Evolutionary conservation across 2,888 invertebrate species (phyloP).

Genomic region (Drosophila merina): DNA sequence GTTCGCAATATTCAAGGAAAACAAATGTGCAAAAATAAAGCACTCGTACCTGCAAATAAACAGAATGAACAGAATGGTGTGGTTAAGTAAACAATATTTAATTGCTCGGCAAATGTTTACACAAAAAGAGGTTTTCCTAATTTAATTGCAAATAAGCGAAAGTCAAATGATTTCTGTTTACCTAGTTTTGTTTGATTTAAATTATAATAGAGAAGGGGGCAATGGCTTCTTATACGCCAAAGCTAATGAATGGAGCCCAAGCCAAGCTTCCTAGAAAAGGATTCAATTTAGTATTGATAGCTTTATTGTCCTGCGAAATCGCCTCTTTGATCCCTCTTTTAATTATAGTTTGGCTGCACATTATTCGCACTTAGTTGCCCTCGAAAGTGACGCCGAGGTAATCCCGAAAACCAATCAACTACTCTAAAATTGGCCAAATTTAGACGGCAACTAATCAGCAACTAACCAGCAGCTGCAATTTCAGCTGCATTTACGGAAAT

Average conservation of each 20-base stretch:
- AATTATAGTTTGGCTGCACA: conserved; percentile 4
- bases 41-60: conserved; percentile 66
- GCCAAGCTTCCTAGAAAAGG: no score
- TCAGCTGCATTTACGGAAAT: conserved; percentile 28
- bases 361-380: background rate
- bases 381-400: conserved; percentile 22
- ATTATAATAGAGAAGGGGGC: conserved; percentile 1
- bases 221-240: background rate
- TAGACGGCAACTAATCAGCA: conserved; percentile 59
- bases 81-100: conserved; percentile 56
- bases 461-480: conserved; percentile 4
- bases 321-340: background rate
- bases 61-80: conserved; percentile 11
- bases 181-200: conserved; percentile 12
- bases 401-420: conserved; percentile 58
- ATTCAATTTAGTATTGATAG: no score
- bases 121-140: conserved; percentile 24
- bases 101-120: conserved; percentile 56
- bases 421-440: conserved; percentile 44
- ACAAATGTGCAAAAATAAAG: conserved; percentile 40
- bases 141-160: conserved; percentile 29
- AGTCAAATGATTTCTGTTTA: conserved; percentile 23
- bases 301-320: no score
- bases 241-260: background rate
- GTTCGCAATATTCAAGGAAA: background rate